Base-by-base conservation (phyloP, 2,888 invertebrate genomes). In the Stegana nigrithorax region DNA sequence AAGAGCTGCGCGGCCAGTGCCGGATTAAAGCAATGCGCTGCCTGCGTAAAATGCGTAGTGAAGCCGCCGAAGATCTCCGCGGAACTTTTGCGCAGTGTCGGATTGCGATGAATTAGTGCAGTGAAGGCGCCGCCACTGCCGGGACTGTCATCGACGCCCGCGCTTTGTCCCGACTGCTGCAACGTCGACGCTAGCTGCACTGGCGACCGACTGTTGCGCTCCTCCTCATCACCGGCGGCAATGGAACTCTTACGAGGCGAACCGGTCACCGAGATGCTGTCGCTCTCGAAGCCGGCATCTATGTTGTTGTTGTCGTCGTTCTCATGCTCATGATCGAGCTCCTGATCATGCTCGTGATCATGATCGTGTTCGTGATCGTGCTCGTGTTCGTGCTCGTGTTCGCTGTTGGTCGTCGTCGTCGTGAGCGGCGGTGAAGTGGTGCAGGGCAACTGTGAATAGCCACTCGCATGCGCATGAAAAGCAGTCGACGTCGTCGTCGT, bases 1-100 rank as follows among this genome's bases (percentile, higher is more conserved):
- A 93, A 92, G 56, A 93, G 86, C 81, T 91, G 91, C 1, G 92
- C 92, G 0, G 92, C 92, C 73, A 89, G 73, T 2, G 89, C 88
- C 42, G 88, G 88, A 81, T 88, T 88, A 70, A 89, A 88, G 53
- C 87, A 82, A 67, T 86, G 85, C 78, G 87, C 75, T n/a, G n/a
- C n/a, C 12, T 83, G 83, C 6, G 81, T 71, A 66, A 85, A 83
- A 45, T 86, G 83, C 8, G 85, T 79, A 82, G 89, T 85, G 2
- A 89, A 88, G 6, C 84, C 83, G 1, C 83, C 80, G 59, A 85
- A 82, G 1, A 85, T 67, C 39, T 85, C 78, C n/a, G 69, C 66
- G 4, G 80, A 73, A 86, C 78, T 29, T 86, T 89, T 81, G 65
- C 80, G 66, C 64, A 78, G 50, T 57, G 74, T 66, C 4, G 76